Base-by-base conservation (phyloP, 2,797 vertebrate genomes). In the Parotocinclus haroldoi region DNA sequence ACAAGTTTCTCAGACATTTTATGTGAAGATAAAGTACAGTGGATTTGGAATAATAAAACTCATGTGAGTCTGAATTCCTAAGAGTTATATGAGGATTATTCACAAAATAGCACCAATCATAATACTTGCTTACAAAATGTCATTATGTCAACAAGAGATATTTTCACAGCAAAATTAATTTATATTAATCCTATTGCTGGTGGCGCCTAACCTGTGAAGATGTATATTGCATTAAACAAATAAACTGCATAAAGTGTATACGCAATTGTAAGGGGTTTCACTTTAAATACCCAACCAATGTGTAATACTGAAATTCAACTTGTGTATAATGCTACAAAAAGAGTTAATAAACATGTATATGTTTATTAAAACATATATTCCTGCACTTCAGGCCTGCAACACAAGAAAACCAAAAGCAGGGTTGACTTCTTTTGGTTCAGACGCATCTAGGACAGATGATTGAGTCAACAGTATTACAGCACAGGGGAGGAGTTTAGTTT, bases 191-290 rank as follows among this genome's bases (percentile, higher is more conserved):
- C 56, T n/a, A 5, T 63, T 10, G 45, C 52, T 51, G 0, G 54
- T 1, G 17, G 38, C 11, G 9, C 9, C 10, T 2, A 51, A 68
- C 46, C 54, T 18, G 36, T 64, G 51, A 40, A 53, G 65, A 69
- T 73, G 17, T 64, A 48, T 53, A 58, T 60, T 48, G 63, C 17
- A 59, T 58, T 68, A 58, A 73, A 58, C 13, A 3, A 48, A 63
- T 17, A 54, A 9, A 57, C 38, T 69, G 36, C 39, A n/a, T n/a
- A 38, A 58, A 52, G 58, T 52, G 13, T 10, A 18, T 55, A n/a
- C 57, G 68, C 42, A 68, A 69, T 73, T 68, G 59, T 59, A n/a
- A 68, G 68, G 55, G 63, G 54, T 7, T 38, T 58, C 9, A 13
- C 51, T 63, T 57, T 16, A 63, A 50, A 27, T 27, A 27, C 2